phyloP scores from a whole-genome alignment of 2,113 vertebrate species.

The Paratilapia polleni region DNA sequence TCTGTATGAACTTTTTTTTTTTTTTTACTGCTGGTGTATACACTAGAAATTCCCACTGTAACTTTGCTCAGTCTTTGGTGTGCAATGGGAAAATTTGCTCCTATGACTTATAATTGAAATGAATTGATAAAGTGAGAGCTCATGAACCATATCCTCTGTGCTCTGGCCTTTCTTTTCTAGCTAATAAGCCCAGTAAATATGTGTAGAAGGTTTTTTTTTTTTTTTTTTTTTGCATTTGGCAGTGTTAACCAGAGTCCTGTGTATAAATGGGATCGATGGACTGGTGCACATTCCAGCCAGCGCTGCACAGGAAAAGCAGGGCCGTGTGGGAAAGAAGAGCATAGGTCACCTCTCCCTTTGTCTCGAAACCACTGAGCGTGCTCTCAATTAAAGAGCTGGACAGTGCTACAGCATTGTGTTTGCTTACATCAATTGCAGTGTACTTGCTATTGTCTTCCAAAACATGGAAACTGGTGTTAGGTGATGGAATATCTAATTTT shows the following conservation, averaged over 20 bases:
- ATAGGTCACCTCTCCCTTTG: constrained; percentile 47
- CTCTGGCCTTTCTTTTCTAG: constrained; percentile 13
- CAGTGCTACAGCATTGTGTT: neutral
- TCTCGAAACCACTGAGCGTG: constrained; percentile 11
- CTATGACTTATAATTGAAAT: constrained; percentile 22
- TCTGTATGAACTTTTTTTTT: too few species aligned
- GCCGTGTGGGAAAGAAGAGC: constrained; percentile 56
- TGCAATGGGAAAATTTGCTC: constrained; percentile 5
- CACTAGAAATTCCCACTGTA: neutral
- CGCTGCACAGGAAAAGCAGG: constrained; percentile 1
- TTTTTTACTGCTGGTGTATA: constrained; percentile 28
- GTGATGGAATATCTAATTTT: too few species aligned
- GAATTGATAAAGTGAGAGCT: constrained; percentile 52
- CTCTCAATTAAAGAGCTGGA: constrained; percentile 17
- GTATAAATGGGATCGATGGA: neutral
- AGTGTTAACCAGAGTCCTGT: neutral
- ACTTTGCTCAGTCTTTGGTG: constrained; percentile 19
- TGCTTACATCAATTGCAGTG: constrained; percentile 4
- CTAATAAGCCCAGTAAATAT: constrained; percentile 24
- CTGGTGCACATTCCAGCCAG: constrained; percentile 25
- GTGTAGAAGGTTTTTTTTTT: too few species aligned
- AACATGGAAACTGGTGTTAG: too few species aligned
- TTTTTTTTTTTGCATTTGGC: constrained; percentile 15
- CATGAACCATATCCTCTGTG: neutral
- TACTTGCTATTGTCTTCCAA: neutral